Base-by-base conservation (phyloP, 2,113 vertebrate genomes). In the Lucifuga dentata region DNA sequence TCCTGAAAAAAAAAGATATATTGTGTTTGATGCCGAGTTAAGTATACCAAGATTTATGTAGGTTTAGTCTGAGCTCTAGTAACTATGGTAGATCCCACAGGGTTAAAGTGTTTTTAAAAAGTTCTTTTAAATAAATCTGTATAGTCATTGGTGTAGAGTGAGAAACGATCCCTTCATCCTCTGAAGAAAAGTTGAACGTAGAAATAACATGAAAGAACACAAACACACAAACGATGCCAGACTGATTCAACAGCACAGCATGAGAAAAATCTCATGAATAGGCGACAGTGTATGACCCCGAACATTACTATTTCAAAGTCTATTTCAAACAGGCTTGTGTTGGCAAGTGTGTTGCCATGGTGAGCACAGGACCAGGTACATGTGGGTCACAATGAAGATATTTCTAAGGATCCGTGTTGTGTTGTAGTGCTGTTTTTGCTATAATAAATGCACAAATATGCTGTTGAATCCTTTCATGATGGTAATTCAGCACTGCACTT, bases 321-420 rank as follows among this genome's bases (percentile, higher is more conserved):
- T 16, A 0, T 33, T 35, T 50, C 51, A 46, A 2, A 21, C 13
- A 23, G 16, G 5, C 29, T 15, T n/a, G 44, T 8, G 77, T 76
- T 86, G 58, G 70, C 50, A 69, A 68, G 19, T 10, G 4, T 77
- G 9, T 45, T 72, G 2, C n/a, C n/a, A 4, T 46, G 21, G 8
- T 71, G 39, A 46, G 23, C 43, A 29, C 56, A 76, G 41, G 11
- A 46, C 21, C 43, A 33, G 21, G 32, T 41, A 13, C 5, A 49
- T 9, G 15, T 36, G 36, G 33, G 58, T 65, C 53, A 35, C 16
- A 20, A 10, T 23, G 24, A 57, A 43, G 29, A 51, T 12, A 24
- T 69, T 60, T 61, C 32, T 55, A 21, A 70, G 50, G 29, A 55
- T 57, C 60, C 13, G 12, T 11, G 3, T 11, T 16, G 33, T 3